A percentile compares a stretch with the other conserved stretches of the same genome.
Evolutionary conservation across 2,888 invertebrate species (phyloP).

Genomic region (Auanema freiburgensis): DNA sequence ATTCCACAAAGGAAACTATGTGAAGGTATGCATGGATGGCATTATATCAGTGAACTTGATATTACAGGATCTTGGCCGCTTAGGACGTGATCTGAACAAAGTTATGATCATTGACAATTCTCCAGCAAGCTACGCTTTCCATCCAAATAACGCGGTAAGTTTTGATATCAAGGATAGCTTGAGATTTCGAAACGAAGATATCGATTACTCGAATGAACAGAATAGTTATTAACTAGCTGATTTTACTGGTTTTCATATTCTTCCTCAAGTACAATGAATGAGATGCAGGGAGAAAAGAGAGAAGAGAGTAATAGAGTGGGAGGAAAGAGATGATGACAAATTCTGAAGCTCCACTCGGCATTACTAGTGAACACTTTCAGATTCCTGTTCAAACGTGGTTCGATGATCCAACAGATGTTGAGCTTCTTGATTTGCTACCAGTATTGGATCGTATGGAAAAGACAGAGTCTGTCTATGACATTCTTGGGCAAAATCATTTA

Average conservation of each 20-base stretch:
- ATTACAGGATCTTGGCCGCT: constrained; percentile 84
- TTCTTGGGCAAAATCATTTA: no score
- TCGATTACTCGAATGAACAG: background rate
- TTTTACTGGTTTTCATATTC: background rate
- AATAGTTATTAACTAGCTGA: background rate
- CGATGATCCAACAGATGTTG: constrained; percentile 96
- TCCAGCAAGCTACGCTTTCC: constrained; percentile 99
- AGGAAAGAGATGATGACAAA: background rate
- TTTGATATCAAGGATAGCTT: background rate
- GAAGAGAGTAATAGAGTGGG: background rate
- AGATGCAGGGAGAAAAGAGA: background rate
- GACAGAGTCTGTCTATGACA: constrained; percentile 68
- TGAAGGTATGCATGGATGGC: constrained; percentile 72
- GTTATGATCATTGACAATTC: constrained; percentile 99
- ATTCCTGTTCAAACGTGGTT: constrained; percentile 99
- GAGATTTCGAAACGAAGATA: no score
- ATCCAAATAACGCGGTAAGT: constrained; percentile 98
- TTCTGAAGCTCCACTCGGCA: background rate
- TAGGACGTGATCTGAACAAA: constrained; percentile 92
- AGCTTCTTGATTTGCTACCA: constrained; percentile 93
- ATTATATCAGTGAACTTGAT: background rate
- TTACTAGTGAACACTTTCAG: constrained; percentile 59
- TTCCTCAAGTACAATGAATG: background rate
- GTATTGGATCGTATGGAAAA: constrained; percentile 95
- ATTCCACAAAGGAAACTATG: constrained; percentile 99